Base-by-base conservation (phyloP, 1,140 invertebrate genomes). In the Micrasema longulum region DNA sequence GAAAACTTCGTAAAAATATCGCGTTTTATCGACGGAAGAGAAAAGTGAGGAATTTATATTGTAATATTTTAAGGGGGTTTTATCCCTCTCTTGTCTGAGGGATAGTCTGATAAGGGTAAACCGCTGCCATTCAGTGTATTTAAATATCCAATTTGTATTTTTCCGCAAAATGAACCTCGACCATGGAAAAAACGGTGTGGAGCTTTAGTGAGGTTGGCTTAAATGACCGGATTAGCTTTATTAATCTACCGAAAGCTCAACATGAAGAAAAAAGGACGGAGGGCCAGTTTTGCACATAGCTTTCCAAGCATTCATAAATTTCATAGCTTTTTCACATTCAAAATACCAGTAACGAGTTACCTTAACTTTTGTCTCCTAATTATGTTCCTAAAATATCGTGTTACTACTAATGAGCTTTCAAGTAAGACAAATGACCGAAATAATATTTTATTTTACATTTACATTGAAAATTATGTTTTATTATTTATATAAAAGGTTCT, bases 131-230 rank as follows among this genome's bases (percentile, higher is more conserved):
- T 57, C 31, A 16, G 23, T 57, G 20, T 57, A 57, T 57, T 57
- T 57, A 57, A 57, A 57, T 57, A 57, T 57, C 53, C 53, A 57
- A 57, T 57, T 57, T 57, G 53, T 57, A 57, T 57, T 57, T 57
- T 57, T 57, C 53, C 26, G 16, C n/a, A 38, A 16, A 57, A 57
- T 57, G 53, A 57, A 36, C 26, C 31, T 14, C 31, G 26, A 10
- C 31, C 53, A 35, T 36, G 14, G 53, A 57, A 57, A 57, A 57
- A 57, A 57, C 16, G 26, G 53, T 35, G 48, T 52, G 48, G 48
- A 52, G 53, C 53, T 57, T 35, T 16, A 7, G n/a, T 57, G 53
- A 57, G 53, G 53, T 57, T 31, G 53, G 53, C 53, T 57, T 35
- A 35, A 57, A 57, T 57, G 14, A 7, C 53, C 31, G 53, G 53